These are phyloP conservation scores for Tuberolachnus salignus DNA, from an alignment of 2,888 invertebrate species.

Conservation along the genomic window DNA sequence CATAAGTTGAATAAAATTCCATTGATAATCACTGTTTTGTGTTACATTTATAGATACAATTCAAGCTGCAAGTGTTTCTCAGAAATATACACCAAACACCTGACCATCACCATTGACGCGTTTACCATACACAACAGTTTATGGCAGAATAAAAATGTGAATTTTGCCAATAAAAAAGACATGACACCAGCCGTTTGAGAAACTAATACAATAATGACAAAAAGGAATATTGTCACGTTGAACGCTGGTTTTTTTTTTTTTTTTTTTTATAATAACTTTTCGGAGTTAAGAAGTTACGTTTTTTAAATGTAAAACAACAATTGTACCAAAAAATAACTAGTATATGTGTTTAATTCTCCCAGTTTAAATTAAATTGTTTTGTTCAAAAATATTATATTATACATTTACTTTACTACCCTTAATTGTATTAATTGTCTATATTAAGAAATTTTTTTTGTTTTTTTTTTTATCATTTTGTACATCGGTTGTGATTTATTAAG, in stretches of 20 bases:
- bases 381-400: conserved; percentile 30
- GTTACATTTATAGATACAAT: conserved; percentile 79
- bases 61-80: conserved; percentile 98
- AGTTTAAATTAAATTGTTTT: not conserved
- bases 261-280: not conserved
- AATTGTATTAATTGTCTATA: conserved; percentile 22
- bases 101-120: conserved; percentile 99
- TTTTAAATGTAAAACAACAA: conserved; percentile 12
- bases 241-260: not conserved
- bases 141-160: conserved; percentile 97
- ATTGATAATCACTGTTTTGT: not conserved
- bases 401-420: conserved; percentile 3
- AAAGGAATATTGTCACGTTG: not conserved
- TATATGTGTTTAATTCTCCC: conserved; percentile 3
- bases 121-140: conserved; percentile 98
- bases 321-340: conserved; percentile 25
- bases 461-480: conserved; percentile 34
- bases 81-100: conserved; percentile 96
- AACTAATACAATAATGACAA: not conserved
- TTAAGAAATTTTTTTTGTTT: conserved; percentile 31
- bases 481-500: conserved; percentile 42
- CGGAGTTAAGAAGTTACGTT: conserved; percentile 17
- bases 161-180: conserved; percentile 90
- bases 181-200: conserved; percentile 89
- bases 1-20: no score